Conservation (phyloP, 2,888 invertebrate species). For the Laspeyria flexula region DNA sequence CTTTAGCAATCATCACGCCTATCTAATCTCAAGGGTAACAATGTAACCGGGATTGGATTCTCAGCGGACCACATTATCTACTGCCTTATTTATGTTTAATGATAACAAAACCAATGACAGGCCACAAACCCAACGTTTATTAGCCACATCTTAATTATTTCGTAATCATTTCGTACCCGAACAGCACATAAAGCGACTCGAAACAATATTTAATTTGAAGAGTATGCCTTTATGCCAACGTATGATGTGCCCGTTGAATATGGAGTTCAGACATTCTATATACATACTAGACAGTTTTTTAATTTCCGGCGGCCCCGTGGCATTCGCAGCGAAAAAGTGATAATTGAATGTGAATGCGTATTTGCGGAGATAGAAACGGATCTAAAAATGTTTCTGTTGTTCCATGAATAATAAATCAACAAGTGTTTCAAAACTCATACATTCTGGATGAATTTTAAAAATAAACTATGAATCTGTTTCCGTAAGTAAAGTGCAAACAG, state of each 20-base stretch:
- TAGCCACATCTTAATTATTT: conserved; percentile 35
- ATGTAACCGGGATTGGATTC: conserved; percentile 75
- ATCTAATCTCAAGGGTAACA: conserved; percentile 79
- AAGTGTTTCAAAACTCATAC: conserved; percentile 40
- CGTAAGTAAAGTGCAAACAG: conserved; percentile 29
- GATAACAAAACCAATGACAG: conserved; percentile 61
- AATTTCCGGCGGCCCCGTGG: conserved; percentile 76
- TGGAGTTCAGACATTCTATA: conserved; percentile 41
- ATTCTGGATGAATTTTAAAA: conserved; percentile 20
- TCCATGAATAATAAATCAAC: conserved; percentile 41
- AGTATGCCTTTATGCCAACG: conserved; percentile 11
- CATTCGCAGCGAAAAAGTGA: conserved; percentile 77
- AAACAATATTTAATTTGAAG: conserved; percentile 15
- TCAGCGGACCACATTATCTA: conserved; percentile 70
- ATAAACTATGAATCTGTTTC: conserved; percentile 32
- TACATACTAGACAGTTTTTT: conserved; percentile 73
- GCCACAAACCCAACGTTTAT: conserved; percentile 33
- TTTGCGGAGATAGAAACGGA: conserved; percentile 11
- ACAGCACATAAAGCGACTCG: conserved; percentile 2
- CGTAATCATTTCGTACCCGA: conserved; percentile 30
- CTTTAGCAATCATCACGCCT: conserved; percentile 82
- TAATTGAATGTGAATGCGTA: conserved; percentile 74
- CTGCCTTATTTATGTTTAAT: conserved; percentile 71
- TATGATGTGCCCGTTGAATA: conserved; percentile 21
- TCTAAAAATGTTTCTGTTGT: conserved; percentile 47